Percentiles rank a stretch among this genome's conserved stretches.
phyloP scores from a whole-genome alignment of 2,888 invertebrate species.

The Ethmia dodecea region DNA sequence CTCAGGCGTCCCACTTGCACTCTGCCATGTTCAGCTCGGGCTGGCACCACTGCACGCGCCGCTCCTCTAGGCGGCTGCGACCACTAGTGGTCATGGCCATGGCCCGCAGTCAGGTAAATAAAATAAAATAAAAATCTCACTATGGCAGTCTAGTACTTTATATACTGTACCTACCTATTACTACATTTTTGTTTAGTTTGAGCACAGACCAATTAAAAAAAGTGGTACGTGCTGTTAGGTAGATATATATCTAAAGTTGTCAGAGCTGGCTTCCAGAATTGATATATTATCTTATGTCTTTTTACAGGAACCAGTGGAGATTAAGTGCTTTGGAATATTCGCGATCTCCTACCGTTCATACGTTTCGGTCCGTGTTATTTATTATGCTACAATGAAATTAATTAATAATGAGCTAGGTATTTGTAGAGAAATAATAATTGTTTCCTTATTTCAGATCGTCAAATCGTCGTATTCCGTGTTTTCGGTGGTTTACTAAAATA shows the following conservation, averaged over 20 bases:
- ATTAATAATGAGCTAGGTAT: too few species aligned
- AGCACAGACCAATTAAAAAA: too few species aligned
- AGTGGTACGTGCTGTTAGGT: too few species aligned
- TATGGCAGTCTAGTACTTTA: too few species aligned
- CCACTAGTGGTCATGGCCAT: constrained; percentile 5
- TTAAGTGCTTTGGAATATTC: constrained; percentile 1
- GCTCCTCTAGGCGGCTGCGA: neutral
- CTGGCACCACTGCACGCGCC: constrained; percentile 3
- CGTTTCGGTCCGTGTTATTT: neutral
- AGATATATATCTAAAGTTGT: too few species aligned
- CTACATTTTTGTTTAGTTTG: too few species aligned
- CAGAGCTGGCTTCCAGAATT: too few species aligned
- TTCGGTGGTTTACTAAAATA: constrained; percentile 4
- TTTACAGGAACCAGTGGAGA: constrained; percentile 1
- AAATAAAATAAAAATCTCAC: too few species aligned
- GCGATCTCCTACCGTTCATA: constrained; percentile 1
- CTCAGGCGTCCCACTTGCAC: constrained; percentile 3
- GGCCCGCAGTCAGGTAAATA: constrained; percentile 4
- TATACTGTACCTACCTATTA: too few species aligned
- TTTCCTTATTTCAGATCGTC: constrained; percentile 7
- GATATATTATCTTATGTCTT: too few species aligned
- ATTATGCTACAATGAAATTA: neutral
- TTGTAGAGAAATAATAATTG: too few species aligned
- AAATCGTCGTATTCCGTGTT: constrained; percentile 6
- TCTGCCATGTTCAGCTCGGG: constrained; percentile 8